Percentiles rank a stretch among this genome's conserved stretches.
phyloP scores from a whole-genome alignment of 2,113 vertebrate species.

The Peromyscus maniculatus region DNA sequence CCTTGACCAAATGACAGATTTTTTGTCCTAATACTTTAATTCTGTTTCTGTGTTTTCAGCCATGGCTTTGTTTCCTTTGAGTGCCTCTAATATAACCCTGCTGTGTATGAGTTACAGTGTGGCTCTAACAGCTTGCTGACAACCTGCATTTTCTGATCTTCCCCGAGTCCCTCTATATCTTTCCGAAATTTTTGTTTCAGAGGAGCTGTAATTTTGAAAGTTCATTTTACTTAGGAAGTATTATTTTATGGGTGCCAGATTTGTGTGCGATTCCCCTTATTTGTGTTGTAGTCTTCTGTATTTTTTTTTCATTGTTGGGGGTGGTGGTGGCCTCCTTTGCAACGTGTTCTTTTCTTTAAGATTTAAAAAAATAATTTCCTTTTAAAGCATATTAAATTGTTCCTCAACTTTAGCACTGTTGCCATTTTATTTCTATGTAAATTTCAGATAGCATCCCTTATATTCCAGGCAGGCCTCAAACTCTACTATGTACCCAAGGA shows the following conservation, averaged over 20 bases:
- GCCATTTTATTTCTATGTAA: neutral
- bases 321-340: neutral
- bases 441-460: neutral
- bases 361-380: neutral
- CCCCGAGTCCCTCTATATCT: neutral
- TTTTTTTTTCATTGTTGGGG: neutral
- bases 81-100: neutral
- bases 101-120: neutral
- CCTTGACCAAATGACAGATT: neutral
- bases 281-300: neutral
- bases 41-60: slow-evolving; percentile 30
- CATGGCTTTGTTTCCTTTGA: neutral
- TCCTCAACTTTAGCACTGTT: neutral
- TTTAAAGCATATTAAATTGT: neutral
- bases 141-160: slow-evolving; percentile 14
- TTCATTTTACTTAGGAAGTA: slow-evolving; percentile 2
- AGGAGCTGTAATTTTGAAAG: neutral
- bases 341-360: slow-evolving; percentile 20
- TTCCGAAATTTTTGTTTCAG: slow-evolving; percentile 41
- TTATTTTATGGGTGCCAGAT: neutral
- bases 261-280: neutral
- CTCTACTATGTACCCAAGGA: neutral
- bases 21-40: neutral
- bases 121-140: neutral
- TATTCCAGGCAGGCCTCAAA: neutral